Evolutionary conservation across 2,888 invertebrate genomes (phyloP), one percentile per base, ranked within the genome.

Genomic region (Herminia tarsipennalis): DNA sequence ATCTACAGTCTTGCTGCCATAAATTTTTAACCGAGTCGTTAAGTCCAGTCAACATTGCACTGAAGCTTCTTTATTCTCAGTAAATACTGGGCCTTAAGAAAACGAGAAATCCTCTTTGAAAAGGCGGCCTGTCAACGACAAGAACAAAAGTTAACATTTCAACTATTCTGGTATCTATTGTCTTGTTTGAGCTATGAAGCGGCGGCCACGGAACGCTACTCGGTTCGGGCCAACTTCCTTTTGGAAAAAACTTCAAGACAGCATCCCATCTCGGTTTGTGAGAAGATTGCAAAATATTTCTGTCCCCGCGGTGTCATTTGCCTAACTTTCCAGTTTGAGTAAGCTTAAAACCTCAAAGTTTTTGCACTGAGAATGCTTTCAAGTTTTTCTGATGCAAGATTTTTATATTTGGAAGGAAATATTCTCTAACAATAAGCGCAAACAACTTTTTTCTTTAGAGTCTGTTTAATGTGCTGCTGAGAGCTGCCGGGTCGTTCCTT

Each of bases 261-360:
- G 76, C 78, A 70, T 76, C 76, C 78, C 79, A 79, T 83, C 78
- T 78, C 70, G 61, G 70, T 70, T 72, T 75, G 73, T 64, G 78
- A 76, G 76, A 78, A 86, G 80, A 86, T 86, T 86, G 86, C 83
- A 74, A 81, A 83, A 84, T 81, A 83, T 83, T 77, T 78, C 72
- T 73, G 83, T 88, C 87, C 85, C 86, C 57, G 70, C 78, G 82
- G 87, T 83, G 82, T 87, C 86, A 85, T 87, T 87, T 86, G 74
- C 81, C 79, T 83, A 86, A 86, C 85, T 87, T 86, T 79, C 72
- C 74, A 81, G 81, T 86, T 83, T 80, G 79, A 83, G 84, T 81
- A 79, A 85, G 85, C 86, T 86, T 83, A 83, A 86, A 86, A 81
- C 76, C 76, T 71, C 73, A 60, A 76, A 82, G 76, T 81, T 83